Evolutionary conservation across 2,888 invertebrate species (phyloP), one percentile per base, ranked within the genome.

Genomic region (Dilophus febrilis): DNA sequence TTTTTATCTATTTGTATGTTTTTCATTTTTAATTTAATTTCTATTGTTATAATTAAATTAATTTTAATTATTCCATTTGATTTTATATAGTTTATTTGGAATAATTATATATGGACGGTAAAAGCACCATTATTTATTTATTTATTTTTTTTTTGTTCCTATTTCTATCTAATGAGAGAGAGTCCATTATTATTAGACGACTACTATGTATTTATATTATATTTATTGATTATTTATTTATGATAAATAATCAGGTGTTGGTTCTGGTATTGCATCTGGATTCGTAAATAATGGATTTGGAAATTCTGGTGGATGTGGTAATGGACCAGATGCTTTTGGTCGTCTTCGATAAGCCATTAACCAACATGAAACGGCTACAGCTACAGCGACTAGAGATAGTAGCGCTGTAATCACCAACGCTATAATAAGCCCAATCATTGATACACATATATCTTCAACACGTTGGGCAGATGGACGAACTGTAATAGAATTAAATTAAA

Each of bases 301-400:
- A 67, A 91, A 90, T 66, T 91, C 90, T 47, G 90, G 85, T 49
- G 91, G 91, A 69, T 91, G 91, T 48, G 91, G 90, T 53, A 91
- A 70, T 35, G 91, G 91, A 31, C 90, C 90, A 46, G 84, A 75
- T 38, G 83, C 74, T 54, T 86, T 86, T 39, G 88, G 84, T 55
- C 84, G 74, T 51, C 88, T 74, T 49, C 90, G 67, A 67, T 90
- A 90, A 51, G 91, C 91, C 75, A 91, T 85, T 48, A 91, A 71
- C 91, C 91, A 92, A 64, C 91, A 91, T 45, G 88, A 90, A 42
- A 91, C 90, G 42, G 90, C 90, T 38, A 91, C 85, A 22, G 91
- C 91, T 42, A 92, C 90, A 42, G 91, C 90, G 43, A 91, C 90
- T 47, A 92, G 69, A 42, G 91, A 90, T 55, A 92, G 65, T 45